Conservation (phyloP, 2,888 invertebrate species). For the Lasioglossum malachurum region DNA sequence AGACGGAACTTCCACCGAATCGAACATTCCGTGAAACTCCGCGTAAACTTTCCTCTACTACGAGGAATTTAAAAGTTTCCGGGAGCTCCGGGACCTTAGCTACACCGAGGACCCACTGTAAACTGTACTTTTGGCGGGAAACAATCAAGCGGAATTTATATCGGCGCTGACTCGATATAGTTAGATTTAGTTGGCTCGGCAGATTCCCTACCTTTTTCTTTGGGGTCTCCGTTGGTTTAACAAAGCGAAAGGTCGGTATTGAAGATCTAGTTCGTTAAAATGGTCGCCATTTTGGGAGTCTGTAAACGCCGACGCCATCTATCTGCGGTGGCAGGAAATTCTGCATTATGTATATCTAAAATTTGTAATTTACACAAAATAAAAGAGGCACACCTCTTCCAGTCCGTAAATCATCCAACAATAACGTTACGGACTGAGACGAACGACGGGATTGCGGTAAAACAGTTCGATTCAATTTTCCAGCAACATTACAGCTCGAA, state of each 20-base stretch:
- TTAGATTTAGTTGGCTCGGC: background rate
- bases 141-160: background rate
- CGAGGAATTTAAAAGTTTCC: slow-evolving; percentile 51
- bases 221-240: background rate
- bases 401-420: background rate
- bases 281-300: no score
- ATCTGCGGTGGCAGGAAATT: no score
- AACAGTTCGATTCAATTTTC: background rate
- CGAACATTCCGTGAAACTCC: slow-evolving; percentile 46
- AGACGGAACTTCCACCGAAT: slow-evolving; percentile 36
- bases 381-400: no score
- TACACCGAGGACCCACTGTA: background rate
- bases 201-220: background rate
- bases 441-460: background rate
- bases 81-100: slow-evolving; percentile 24
- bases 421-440: background rate
- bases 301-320: no score
- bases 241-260: background rate
- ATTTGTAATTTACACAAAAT: no score
- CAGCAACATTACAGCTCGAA: background rate
- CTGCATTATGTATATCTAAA: no score
- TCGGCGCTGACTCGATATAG: background rate
- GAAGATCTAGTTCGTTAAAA: background rate
- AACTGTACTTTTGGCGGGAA: background rate
- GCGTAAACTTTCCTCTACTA: background rate